Evolutionary conservation across 2,888 invertebrate species (phyloP).

Genomic region (Metopia argyrocephala): DNA sequence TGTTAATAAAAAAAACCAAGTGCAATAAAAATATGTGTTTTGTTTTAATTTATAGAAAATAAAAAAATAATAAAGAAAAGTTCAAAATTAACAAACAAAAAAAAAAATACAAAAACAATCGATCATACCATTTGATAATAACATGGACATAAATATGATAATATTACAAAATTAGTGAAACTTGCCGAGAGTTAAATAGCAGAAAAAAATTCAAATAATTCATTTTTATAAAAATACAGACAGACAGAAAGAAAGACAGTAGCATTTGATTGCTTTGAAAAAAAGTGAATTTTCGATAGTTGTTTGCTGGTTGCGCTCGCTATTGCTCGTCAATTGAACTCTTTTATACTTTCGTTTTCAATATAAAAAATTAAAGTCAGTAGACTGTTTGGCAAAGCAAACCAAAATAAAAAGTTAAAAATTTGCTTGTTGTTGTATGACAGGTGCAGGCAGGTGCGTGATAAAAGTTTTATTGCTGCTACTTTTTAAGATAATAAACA

Average conservation of each 20-base stretch:
- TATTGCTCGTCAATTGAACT: constrained; percentile 58
- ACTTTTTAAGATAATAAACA: not conserved
- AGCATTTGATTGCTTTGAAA: constrained; percentile 15
- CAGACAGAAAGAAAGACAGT: constrained; percentile 33
- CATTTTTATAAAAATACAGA: not conserved
- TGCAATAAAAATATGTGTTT: too few relatives aligned
- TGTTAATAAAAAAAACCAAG: too few relatives aligned
- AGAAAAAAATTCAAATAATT: constrained; percentile 31
- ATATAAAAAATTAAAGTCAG: constrained; percentile 41
- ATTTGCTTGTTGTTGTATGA: constrained; percentile 33
- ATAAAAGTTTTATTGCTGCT: constrained; percentile 29
- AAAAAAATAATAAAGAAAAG: constrained; percentile 15
- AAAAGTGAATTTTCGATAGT: constrained; percentile 36
- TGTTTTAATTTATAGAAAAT: too few relatives aligned
- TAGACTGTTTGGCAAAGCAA: constrained; percentile 14
- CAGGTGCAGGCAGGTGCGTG: constrained; percentile 63
- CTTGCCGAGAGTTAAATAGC: constrained; percentile 42
- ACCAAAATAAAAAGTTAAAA: constrained; percentile 27
- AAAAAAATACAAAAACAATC: not conserved
- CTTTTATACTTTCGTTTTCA: constrained; percentile 63
- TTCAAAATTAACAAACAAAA: not conserved
- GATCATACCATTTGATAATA: too few relatives aligned
- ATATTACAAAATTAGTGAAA: constrained; percentile 64
- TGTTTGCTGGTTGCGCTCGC: not conserved
- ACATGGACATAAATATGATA: constrained; percentile 22